Evolutionary conservation across 2,888 invertebrate species (phyloP).

Genomic region (Platycnemis pennipes): DNA sequence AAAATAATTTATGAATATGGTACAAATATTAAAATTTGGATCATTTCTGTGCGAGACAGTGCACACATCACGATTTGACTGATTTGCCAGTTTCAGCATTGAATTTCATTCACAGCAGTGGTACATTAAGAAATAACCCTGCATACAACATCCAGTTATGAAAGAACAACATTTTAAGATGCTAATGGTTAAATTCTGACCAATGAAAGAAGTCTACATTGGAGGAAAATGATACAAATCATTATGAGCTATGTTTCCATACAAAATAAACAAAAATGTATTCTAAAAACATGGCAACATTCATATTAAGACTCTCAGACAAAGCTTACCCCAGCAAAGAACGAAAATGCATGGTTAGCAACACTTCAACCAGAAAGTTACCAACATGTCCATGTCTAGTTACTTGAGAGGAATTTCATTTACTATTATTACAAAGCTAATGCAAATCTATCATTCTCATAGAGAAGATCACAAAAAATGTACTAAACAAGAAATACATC

Average conservation of each 20-base stretch:
- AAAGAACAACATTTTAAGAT: neutral
- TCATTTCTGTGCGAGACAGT: too few relatives aligned
- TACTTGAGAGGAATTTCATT: too few relatives aligned
- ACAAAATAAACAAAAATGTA: neutral
- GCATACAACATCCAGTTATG: neutral
- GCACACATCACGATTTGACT: too few relatives aligned
- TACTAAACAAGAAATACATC: neutral
- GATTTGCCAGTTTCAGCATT: neutral
- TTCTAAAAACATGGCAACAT: neutral
- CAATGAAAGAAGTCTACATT: too few relatives aligned
- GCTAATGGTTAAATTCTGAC: neutral
- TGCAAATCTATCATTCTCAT: too few relatives aligned
- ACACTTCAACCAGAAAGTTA: neutral
- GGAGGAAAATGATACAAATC: too few relatives aligned
- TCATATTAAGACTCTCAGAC: neutral
- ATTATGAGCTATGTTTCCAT: too few relatives aligned
- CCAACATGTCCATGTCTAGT: neutral
- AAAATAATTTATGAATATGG: too few relatives aligned
- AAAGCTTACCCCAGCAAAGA: neutral
- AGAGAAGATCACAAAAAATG: neutral
- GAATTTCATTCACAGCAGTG: neutral
- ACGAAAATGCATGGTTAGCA: neutral
- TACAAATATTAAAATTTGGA: too few relatives aligned
- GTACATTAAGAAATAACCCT: neutral
- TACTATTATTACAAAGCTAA: too few relatives aligned